Conservation (phyloP, 92 coral and sea anemone genomes). For the Palythoa grandiflora region DNA sequence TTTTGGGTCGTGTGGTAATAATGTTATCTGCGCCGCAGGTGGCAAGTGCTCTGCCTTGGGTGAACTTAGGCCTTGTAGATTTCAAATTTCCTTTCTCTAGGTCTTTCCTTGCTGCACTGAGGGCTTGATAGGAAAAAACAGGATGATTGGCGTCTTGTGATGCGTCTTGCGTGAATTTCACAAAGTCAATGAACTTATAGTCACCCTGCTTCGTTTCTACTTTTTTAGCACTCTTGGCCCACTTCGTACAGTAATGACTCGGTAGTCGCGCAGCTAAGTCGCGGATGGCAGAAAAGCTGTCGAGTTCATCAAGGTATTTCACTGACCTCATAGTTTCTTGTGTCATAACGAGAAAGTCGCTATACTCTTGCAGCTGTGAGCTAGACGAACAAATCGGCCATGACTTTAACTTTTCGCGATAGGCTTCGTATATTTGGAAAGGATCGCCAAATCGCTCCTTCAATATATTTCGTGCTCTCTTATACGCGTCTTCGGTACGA, state of each 20-base stretch:
- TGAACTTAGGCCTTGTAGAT: slow-evolving; percentile 1
- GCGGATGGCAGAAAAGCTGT: slow-evolving; percentile 66
- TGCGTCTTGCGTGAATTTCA: slow-evolving; percentile 65
- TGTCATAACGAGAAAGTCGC: slow-evolving; percentile 74
- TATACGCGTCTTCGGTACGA: slow-evolving; percentile 72
- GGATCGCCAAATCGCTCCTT: slow-evolving; percentile 78
- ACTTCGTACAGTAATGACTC: slow-evolving; percentile 57
- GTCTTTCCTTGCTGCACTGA: slow-evolving; percentile 57
- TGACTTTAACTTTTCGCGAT: slow-evolving; percentile 45
- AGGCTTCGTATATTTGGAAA: slow-evolving; percentile 70
- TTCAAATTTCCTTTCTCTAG: slow-evolving; percentile 38
- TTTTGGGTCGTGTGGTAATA: neutral
- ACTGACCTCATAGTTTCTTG: slow-evolving; percentile 82
- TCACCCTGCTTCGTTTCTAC: slow-evolving; percentile 63
- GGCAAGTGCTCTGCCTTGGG: slow-evolving; percentile 46
- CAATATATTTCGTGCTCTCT: slow-evolving; percentile 66
- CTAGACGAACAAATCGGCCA: slow-evolving; percentile 72
- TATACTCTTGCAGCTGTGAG: slow-evolving; percentile 60
- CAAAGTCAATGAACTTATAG: slow-evolving; percentile 70
- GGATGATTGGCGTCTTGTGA: slow-evolving; percentile 71
- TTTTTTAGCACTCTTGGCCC: slow-evolving; percentile 74
- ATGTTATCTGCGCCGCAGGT: slow-evolving; percentile 11
- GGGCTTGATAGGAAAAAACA: slow-evolving; percentile 73
- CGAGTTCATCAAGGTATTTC: slow-evolving; percentile 73
- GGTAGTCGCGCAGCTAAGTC: slow-evolving; percentile 70